phyloP scores from a whole-genome alignment of 2,888 invertebrate species.

The Dolichomitus sp. region DNA sequence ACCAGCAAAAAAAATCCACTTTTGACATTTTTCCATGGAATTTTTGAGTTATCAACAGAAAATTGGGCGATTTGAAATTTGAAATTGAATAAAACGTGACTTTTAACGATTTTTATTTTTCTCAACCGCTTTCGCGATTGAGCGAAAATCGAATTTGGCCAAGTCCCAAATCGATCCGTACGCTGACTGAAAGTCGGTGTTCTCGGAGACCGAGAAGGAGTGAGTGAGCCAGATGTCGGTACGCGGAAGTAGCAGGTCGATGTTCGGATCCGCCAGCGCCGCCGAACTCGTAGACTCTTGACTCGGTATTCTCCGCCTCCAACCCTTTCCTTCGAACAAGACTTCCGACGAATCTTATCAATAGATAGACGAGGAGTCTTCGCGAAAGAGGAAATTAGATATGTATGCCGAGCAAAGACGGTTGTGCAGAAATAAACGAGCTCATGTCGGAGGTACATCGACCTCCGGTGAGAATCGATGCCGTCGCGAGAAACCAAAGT shows the following conservation, averaged over 20 bases:
- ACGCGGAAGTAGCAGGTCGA: conserved; percentile 57
- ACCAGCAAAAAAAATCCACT: too few species aligned
- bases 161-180: conserved; percentile 76
- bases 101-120: not conserved
- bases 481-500: conserved; percentile 43
- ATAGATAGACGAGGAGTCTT: conserved; percentile 29
- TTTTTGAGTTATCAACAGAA: too few species aligned
- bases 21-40: too few species aligned
- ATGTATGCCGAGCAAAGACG: conserved; percentile 13
- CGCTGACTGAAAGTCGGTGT: conserved; percentile 44
- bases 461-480: conserved; percentile 43
- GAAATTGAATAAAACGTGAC: too few species aligned
- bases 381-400: conserved; percentile 32
- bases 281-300: conserved; percentile 53
- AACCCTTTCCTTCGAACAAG: conserved; percentile 16
- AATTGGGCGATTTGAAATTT: too few species aligned
- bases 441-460: conserved; percentile 54
- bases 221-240: conserved; percentile 28
- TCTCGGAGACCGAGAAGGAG: not conserved
- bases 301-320: conserved; percentile 10
- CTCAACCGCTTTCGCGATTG: conserved; percentile 37
- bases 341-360: conserved; percentile 58
- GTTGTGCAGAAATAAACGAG: conserved; percentile 24
- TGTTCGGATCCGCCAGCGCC: conserved; percentile 38
- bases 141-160: conserved; percentile 77